Evolutionary conservation across 2,797 vertebrate genomes (phyloP).

Genomic region (Scarus forsteni): DNA sequence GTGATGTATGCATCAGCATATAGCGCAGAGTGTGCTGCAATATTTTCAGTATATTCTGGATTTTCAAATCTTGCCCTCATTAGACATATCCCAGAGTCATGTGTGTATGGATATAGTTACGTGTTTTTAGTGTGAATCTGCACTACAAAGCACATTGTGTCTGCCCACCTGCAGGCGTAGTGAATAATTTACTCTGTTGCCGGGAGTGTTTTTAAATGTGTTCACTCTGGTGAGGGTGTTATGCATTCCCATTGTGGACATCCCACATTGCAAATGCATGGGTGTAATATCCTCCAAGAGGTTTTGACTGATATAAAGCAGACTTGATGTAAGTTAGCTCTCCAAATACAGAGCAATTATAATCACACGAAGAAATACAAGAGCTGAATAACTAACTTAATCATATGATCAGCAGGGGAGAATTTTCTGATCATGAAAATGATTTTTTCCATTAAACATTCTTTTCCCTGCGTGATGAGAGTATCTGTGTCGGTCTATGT

Average conservation of each 20-base stretch:
- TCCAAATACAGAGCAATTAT: not conserved
- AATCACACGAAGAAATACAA: not conserved
- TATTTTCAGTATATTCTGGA: not conserved
- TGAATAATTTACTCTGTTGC: slow-evolving; percentile 52
- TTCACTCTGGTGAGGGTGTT: slow-evolving; percentile 40
- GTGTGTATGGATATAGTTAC: slow-evolving; percentile 2
- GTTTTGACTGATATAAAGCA: slow-evolving; percentile 1
- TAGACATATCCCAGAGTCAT: slow-evolving; percentile 7
- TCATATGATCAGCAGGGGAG: too few relatives aligned
- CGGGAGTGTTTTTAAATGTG: slow-evolving; percentile 39
- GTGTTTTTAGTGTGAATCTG: slow-evolving; percentile 26
- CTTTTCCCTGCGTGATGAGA: too few relatives aligned
- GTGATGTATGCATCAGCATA: not conserved
- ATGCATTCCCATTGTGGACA: slow-evolving; percentile 34
- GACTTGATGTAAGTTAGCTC: slow-evolving; percentile 2
- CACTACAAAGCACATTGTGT: slow-evolving; percentile 46
- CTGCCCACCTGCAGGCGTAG: slow-evolving; percentile 47
- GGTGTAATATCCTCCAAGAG: slow-evolving; percentile 3
- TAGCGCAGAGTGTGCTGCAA: not conserved
- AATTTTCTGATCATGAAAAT: too few relatives aligned
- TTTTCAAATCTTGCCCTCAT: slow-evolving; percentile 6
- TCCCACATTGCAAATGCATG: slow-evolving; percentile 9
- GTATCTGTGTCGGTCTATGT: too few relatives aligned
- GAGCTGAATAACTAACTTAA: not conserved
- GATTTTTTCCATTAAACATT: too few relatives aligned